A percentile compares a stretch with the other conserved stretches of the same genome.
Conservation (phyloP, 2,888 invertebrate genomes). For the Lepidocyrtoides sp. region DNA sequence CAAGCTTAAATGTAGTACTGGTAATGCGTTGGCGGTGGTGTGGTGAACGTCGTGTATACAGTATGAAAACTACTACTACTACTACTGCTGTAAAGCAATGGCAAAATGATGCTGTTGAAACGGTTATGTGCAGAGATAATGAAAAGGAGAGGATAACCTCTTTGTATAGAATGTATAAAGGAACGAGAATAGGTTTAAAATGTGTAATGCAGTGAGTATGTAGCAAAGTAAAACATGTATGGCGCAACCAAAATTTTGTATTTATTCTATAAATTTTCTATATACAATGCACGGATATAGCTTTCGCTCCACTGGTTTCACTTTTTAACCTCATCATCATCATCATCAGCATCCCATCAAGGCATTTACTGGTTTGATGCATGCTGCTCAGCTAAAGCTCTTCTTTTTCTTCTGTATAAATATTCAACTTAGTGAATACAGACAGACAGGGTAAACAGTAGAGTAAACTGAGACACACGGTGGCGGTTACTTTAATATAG, state of each 20-base stretch:
- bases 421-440: neutral
- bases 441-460: too few species aligned
- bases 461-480: conserved; percentile 26
- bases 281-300: neutral
- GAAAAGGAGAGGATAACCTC: conserved; percentile 4
- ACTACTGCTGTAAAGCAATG: neutral
- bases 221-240: too few species aligned
- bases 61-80: neutral
- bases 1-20: neutral
- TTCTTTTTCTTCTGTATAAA: neutral
- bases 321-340: neutral
- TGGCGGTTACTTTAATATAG: conserved; percentile 44
- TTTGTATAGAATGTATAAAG: too few species aligned
- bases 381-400: neutral
- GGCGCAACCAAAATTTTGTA: neutral
- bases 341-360: neutral
- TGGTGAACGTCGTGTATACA: neutral
- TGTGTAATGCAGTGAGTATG: too few species aligned
- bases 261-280: neutral
- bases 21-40: neutral
- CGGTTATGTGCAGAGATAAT: neutral
- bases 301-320: too few species aligned
- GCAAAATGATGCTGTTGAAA: conserved; percentile 1
- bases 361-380: conserved; percentile 19
- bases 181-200: too few species aligned